Conservation (phyloP, 2,113 vertebrate genomes). For the Psittacula cyanocephala region DNA sequence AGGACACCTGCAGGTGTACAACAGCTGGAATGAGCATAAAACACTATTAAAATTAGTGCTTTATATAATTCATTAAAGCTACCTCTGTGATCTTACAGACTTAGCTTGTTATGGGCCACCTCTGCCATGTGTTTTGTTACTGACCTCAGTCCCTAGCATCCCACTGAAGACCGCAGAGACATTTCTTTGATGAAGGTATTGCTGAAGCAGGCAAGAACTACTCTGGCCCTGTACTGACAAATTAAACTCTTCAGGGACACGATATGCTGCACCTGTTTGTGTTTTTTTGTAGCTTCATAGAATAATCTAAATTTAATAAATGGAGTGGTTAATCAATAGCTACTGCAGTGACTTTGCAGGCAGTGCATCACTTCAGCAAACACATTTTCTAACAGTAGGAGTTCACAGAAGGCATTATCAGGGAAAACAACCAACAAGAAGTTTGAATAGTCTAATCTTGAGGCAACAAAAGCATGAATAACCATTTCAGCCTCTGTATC, state of each 20-base stretch:
- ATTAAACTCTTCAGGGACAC: neutral
- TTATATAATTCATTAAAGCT: neutral
- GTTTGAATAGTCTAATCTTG: constrained; percentile 27
- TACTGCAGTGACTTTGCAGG: neutral
- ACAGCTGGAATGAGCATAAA: neutral
- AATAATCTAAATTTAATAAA: constrained; percentile 11
- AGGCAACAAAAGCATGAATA: constrained; percentile 56
- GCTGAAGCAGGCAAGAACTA: neutral
- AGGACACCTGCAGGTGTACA: neutral
- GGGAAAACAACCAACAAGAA: constrained; percentile 6
- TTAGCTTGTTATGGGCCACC: neutral
- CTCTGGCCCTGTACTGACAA: neutral
- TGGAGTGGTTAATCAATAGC: neutral
- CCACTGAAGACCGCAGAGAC: neutral
- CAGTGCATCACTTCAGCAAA: neutral
- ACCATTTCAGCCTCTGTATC: constrained; percentile 52
- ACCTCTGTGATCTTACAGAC: neutral
- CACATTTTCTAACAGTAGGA: neutral
- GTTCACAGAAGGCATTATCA: constrained; percentile 19
- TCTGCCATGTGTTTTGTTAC: neutral
- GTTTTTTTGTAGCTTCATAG: neutral
- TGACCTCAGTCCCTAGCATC: neutral
- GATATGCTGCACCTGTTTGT: neutral
- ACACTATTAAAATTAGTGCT: neutral
- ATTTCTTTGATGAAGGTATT: neutral